phyloP scores from a whole-genome alignment of 1,140 invertebrate genomes.

The Euura saliciscinereae region DNA sequence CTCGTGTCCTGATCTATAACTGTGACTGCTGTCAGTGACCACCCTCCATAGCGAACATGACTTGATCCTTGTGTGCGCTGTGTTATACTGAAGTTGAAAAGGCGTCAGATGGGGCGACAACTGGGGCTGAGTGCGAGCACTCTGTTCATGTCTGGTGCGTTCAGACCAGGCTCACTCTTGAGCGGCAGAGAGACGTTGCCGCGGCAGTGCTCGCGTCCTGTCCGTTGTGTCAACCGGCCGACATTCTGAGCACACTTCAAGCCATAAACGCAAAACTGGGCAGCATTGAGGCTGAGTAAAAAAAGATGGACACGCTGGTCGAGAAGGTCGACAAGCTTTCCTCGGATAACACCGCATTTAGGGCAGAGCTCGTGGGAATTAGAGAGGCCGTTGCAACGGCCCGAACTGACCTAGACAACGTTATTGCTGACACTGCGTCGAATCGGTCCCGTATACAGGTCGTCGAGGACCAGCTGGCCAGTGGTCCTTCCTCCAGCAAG shows the following conservation, averaged over 20 bases:
- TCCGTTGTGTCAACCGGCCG: background rate
- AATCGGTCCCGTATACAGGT: background rate
- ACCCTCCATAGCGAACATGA: too few relatives aligned
- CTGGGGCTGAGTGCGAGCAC: background rate
- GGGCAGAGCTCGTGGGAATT: background rate
- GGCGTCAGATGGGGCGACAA: background rate
- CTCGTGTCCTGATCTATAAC: too few relatives aligned
- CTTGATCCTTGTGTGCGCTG: background rate
- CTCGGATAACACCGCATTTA: too few relatives aligned
- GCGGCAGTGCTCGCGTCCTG: background rate
- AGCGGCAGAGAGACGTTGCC: background rate
- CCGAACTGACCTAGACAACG: background rate
- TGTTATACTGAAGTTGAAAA: background rate
- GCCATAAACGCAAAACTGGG: background rate
- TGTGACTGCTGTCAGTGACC: too few relatives aligned
- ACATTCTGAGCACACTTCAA: background rate
- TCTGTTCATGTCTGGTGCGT: conserved; percentile 2
- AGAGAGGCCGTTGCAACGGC: background rate
- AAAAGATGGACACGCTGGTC: conserved; percentile 3
- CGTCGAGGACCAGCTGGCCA: background rate
- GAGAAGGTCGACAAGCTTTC: too few relatives aligned
- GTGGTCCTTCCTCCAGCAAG: background rate
- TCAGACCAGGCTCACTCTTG: background rate
- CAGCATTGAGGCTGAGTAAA: background rate
- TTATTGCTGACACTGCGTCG: background rate